Evolutionary conservation across 2,888 invertebrate genomes (phyloP), one percentile per base, ranked within the genome.

Genomic region (Penaeus monodon): DNA sequence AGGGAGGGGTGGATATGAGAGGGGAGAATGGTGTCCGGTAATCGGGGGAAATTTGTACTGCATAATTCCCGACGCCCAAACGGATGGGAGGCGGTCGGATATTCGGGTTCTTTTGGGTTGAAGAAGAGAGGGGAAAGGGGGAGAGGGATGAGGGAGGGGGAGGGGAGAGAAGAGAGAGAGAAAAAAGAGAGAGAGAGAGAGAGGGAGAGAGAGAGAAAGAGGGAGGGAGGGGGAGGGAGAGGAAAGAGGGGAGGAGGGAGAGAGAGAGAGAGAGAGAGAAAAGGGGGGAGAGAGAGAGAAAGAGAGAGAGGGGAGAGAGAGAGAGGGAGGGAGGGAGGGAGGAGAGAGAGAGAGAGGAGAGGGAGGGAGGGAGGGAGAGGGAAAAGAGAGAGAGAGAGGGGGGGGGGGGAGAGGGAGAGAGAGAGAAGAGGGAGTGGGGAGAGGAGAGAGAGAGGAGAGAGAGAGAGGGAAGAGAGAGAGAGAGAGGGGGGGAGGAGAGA

Each of bases 341-440:
- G 22, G 27, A 27, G 80, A 22, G 10, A 8, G 29, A 10, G 49
- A n/a, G 7, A 49, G 3, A 3, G 17, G 20, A 14, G 57, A 6
- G 24, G 49, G 27, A 27, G 12, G 77, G 10, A 27, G 64, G 29
- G 64, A 7, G 22, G 22, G 22, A 12, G 49, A n/a, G 27, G 7
- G 29, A 64, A 64, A 27, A n/a, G 27, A 17, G 17, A 64, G 27
- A 2, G 10, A 22, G 27, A 7, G 63, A 29, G 33, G 74, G 14
- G 77, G 77, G 27, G 33, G 63, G 64, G 77, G 65, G 65, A 66
- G 77, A 66, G 63, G 77, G 84, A 77, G 66, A 66, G 76, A 84
- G 76, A 65, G 49, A 38, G 76, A 74, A 77, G 63, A 38, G 49
- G 84, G 57, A 76, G 65, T 38, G 49, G 49, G n/a, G 84, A 65